These are phyloP conservation scores for Sigmodon hispidus DNA, from an alignment of 2,113 vertebrate genomes.

Conservation along the genomic window DNA sequence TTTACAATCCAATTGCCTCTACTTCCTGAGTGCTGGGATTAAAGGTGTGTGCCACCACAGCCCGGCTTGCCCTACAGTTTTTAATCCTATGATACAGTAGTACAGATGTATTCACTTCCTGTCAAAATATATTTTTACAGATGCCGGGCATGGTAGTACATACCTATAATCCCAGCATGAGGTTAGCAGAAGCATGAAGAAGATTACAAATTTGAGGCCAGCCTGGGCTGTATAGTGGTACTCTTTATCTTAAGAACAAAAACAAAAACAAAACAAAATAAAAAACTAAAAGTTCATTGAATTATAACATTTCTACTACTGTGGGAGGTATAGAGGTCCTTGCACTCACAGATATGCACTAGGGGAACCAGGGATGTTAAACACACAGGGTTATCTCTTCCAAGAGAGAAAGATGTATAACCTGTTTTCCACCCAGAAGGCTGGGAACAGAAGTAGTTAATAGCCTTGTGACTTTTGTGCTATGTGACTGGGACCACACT, in stretches of 20 bases:
- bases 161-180: neutral
- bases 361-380: neutral
- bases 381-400: neutral
- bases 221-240: neutral
- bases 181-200: neutral
- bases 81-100: neutral
- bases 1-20: too few species aligned
- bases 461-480: neutral
- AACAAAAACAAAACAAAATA: neutral
- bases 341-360: neutral
- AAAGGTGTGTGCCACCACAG: too few species aligned
- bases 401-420: neutral
- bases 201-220: neutral
- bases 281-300: neutral
- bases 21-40: too few species aligned
- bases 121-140: neutral
- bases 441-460: neutral
- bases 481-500: neutral
- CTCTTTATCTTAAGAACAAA: neutral
- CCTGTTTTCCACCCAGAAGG: neutral
- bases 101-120: neutral
- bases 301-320: slow-evolving; percentile 4
- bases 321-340: neutral
- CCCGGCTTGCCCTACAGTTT: neutral
- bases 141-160: neutral